Percentiles rank a stretch among this genome's conserved stretches.
phyloP scores from a whole-genome alignment of 2,113 vertebrate genomes.

The Merops nubicus region DNA sequence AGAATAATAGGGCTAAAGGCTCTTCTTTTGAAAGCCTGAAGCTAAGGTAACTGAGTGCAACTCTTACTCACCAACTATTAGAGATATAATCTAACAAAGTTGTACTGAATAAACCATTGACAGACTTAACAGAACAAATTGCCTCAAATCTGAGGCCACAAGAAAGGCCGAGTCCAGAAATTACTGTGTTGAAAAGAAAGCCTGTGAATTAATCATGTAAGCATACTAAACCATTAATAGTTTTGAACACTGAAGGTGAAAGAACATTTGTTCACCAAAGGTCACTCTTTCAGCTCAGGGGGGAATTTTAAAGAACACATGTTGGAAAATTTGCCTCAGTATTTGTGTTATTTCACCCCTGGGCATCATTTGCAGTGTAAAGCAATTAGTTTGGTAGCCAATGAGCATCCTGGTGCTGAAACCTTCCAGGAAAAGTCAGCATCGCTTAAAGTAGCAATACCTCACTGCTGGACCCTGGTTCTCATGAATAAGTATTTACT shows the following conservation, averaged over 20 bases:
- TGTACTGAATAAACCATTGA: not conserved
- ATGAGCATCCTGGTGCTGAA: slow-evolving; percentile 49
- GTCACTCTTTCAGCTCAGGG: slow-evolving; percentile 41
- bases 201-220: slow-evolving; percentile 52
- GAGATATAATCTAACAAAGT: slow-evolving; percentile 10
- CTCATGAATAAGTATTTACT: not conserved
- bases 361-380: slow-evolving; percentile 30
- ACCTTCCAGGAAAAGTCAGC: slow-evolving; percentile 60
- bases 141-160: slow-evolving; percentile 12
- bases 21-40: not conserved
- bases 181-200: slow-evolving; percentile 46
- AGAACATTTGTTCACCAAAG: slow-evolving; percentile 74
- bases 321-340: slow-evolving; percentile 62
- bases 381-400: slow-evolving; percentile 67
- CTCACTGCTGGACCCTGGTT: not conserved
- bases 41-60: not conserved
- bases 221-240: slow-evolving; percentile 57
- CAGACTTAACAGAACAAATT: slow-evolving; percentile 41
- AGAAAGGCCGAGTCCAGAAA: slow-evolving; percentile 47
- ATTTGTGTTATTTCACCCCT: slow-evolving; percentile 64
- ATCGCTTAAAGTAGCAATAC: slow-evolving; percentile 34
- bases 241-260: slow-evolving; percentile 69
- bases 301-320: slow-evolving; percentile 48
- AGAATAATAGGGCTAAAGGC: rapidly evolving
- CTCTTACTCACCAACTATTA: not conserved